Base-by-base conservation (phyloP, 1,140 invertebrate species). In the Ceratosolen solmsi region DNA sequence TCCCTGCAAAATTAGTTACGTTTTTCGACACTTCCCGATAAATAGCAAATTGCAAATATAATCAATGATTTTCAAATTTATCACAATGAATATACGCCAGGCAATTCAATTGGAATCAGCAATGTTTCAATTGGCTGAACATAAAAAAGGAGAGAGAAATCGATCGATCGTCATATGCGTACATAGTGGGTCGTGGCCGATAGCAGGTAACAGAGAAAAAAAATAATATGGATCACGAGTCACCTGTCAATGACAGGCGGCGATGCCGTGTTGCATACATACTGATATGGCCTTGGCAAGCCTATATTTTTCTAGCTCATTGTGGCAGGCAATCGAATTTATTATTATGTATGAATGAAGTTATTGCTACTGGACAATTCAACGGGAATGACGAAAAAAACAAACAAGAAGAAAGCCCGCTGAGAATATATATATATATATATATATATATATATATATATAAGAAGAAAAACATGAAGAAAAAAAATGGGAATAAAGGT, bases 231-330 rank as follows among this genome's bases (percentile, higher is more conserved):
- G 41, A 70, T 76, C 72, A 76, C 73, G 60, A 58, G 60, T n/a
- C 79, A 75, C 79, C 72, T 81, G 79, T 75, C 58, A 77, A 82
- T 82, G 74, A 58, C 74, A 82, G 80, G 49, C 46, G 46, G 33
- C 25, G 36, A n/a, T 11, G 8, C 25, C 25, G 51, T 27, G 11
- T 49, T 27, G 68, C 20, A 49, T 33, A 49, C 54, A 27, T 54
- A 63, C 9, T 25, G 70, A 54, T 49, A 73, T 33, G 30, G 70
- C 38, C 79, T 74, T 80, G 38, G 71, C 38, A 2, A 36, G 30
- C 5, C 58, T 74, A 58, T 71, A 60, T 82, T 82, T 82, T 82
- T 60, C 36, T 46, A 71, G 65, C 77, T 82, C 80, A 65, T 49
- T 49, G 74, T 51, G 49, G 63, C 58, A 81, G 49, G 63, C 58